Evolutionary conservation across 2,888 invertebrate genomes (phyloP).

Genomic region (Lysandra bellargus): DNA sequence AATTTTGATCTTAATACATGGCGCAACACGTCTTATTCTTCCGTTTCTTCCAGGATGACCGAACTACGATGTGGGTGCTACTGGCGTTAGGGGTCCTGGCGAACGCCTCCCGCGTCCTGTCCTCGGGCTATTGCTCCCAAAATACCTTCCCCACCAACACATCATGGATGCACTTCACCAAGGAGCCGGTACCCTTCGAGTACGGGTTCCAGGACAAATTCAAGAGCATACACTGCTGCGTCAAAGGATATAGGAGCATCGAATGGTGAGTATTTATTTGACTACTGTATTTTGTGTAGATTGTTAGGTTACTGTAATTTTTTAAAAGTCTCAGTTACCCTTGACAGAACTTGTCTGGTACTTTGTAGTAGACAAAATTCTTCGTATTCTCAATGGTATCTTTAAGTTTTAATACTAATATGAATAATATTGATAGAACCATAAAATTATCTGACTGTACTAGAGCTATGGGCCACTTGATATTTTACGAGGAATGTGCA

Average conservation of each 20-base stretch:
- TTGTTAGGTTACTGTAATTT: too few relatives aligned
- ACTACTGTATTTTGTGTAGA: background rate
- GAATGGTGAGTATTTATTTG: slow-evolving; percentile 84
- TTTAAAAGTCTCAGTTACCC: too few relatives aligned
- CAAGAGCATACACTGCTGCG: slow-evolving; percentile 89
- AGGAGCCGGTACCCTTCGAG: slow-evolving; percentile 84
- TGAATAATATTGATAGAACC: background rate
- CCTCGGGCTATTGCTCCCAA: slow-evolving; percentile 79
- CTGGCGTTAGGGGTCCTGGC: slow-evolving; percentile 53
- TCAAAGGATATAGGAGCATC: slow-evolving; percentile 87
- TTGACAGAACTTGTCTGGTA: too few relatives aligned
- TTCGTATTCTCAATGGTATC: background rate
- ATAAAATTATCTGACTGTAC: background rate
- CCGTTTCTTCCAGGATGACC: slow-evolving; percentile 51
- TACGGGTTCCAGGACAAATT: slow-evolving; percentile 85
- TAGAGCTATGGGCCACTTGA: background rate
- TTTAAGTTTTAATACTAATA: background rate
- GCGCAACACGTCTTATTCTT: background rate
- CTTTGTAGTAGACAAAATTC: background rate
- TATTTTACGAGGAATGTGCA: slow-evolving; percentile 4
- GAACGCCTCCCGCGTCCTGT: slow-evolving; percentile 49
- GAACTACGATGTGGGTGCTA: slow-evolving; percentile 55
- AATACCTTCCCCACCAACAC: slow-evolving; percentile 80
- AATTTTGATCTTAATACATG: too few relatives aligned
- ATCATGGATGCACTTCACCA: slow-evolving; percentile 86